These are phyloP conservation scores for Eucera pruinosa DNA, from an alignment of 2,888 invertebrate genomes.

Conservation along the genomic window DNA sequence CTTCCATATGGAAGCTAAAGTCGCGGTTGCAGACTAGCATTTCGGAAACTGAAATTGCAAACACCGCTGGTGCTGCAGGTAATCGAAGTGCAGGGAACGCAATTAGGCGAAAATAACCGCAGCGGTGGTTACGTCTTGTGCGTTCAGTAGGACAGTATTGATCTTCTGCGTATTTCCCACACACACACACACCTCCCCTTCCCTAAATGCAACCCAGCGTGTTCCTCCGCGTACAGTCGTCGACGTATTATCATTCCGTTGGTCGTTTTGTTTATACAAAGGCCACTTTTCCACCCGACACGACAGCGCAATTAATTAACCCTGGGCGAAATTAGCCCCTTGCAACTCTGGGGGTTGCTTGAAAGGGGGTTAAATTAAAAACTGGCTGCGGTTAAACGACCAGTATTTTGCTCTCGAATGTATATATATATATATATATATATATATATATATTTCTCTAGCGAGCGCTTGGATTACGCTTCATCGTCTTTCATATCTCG, in stretches of 20 bases:
- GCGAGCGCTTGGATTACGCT: no score
- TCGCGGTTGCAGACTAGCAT: no score
- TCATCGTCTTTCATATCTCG: no score
- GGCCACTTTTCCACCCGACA: conserved; percentile 4
- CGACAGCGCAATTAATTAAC: conserved; percentile 23
- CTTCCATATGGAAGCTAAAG: no score
- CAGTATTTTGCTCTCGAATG: neutral
- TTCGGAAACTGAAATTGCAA: no score
- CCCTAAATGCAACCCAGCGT: neutral
- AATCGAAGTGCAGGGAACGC: conserved; percentile 35
- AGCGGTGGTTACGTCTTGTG: conserved; percentile 58
- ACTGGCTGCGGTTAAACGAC: neutral
- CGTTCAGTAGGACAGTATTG: conserved; percentile 57
- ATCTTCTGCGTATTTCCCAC: conserved; percentile 57
- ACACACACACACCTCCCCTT: neutral
- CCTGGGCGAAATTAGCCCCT: conserved; percentile 9
- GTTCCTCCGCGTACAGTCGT: conserved; percentile 34
- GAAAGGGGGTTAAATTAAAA: neutral
- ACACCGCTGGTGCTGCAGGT: neutral
- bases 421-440: no score
- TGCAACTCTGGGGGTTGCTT: no score
- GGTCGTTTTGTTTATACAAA: conserved; percentile 6
- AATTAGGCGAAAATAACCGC: conserved; percentile 58
- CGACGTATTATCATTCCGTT: conserved; percentile 26
- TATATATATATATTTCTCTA: no score